Percentiles rank a stretch among this genome's conserved stretches.
phyloP scores from a whole-genome alignment of 2,888 invertebrate genomes.

The Pheosia tremula region DNA sequence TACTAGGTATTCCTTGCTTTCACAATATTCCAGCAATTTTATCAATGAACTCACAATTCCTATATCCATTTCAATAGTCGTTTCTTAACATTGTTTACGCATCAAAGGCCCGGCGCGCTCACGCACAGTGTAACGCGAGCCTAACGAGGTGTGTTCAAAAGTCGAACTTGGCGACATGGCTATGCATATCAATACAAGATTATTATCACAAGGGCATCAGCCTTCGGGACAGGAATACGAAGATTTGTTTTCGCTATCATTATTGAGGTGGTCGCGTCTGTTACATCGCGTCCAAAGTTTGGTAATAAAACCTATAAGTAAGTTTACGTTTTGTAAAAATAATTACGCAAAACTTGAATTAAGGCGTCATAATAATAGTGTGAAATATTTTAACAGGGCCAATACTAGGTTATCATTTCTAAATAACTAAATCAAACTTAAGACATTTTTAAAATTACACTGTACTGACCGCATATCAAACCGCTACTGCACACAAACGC shows the following conservation, averaged over 20 bases:
- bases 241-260: conserved; percentile 13
- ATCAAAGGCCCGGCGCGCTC: conserved; percentile 3
- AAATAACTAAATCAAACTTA: no score
- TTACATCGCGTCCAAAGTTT: conserved; percentile 3
- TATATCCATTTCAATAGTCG: conserved; percentile 6
- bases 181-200: conserved; percentile 28
- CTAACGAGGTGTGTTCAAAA: conserved; percentile 18
- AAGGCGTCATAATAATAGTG: no score
- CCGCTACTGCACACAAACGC: no score
- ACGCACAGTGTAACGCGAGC: conserved; percentile 8
- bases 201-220: conserved; percentile 23
- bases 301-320: no score
- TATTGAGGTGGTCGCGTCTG: conserved; percentile 3
- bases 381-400: no score
- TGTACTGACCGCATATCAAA: no score
- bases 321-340: no score
- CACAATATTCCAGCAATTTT: neutral
- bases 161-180: conserved; percentile 11
- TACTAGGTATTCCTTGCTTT: no score
- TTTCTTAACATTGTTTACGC: neutral
- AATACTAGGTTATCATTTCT: no score
- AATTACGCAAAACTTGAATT: no score
- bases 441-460: no score
- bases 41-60: neutral
- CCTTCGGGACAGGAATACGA: conserved; percentile 8